Evolutionary conservation across 2,113 vertebrate species (phyloP).

Genomic region (Leucoraja erinaceus): DNA sequence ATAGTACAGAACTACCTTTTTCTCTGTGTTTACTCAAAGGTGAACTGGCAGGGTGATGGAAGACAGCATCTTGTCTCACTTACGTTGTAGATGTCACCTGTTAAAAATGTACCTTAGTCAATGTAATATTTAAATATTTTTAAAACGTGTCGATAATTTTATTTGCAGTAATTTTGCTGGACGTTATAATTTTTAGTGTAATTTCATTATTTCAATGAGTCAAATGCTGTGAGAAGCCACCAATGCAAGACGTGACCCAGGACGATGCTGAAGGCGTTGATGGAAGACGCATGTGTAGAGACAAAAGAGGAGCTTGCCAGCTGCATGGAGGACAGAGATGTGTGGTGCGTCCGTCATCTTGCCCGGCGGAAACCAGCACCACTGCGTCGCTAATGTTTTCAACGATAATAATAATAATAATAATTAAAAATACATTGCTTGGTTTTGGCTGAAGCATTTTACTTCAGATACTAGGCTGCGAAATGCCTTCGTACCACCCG

Average conservation of each 20-base stretch:
- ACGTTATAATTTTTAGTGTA: neutral
- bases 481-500: neutral
- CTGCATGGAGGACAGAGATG: no score
- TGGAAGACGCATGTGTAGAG: no score
- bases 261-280: no score
- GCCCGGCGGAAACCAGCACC: no score
- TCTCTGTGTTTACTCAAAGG: neutral
- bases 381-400: no score
- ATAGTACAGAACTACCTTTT: neutral
- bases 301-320: no score
- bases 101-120: neutral
- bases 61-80: neutral
- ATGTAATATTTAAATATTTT: no score
- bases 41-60: neutral
- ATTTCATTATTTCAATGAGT: neutral
- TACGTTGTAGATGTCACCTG: neutral
- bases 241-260: no score
- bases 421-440: neutral
- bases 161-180: no score
- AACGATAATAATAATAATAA: no score
- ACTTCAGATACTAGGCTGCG: neutral
- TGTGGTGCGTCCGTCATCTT: no score
- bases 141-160: no score
- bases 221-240: neutral
- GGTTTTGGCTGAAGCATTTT: neutral